Conservation (phyloP, 2,113 vertebrate species). For the Ceuthmochares aereus region DNA sequence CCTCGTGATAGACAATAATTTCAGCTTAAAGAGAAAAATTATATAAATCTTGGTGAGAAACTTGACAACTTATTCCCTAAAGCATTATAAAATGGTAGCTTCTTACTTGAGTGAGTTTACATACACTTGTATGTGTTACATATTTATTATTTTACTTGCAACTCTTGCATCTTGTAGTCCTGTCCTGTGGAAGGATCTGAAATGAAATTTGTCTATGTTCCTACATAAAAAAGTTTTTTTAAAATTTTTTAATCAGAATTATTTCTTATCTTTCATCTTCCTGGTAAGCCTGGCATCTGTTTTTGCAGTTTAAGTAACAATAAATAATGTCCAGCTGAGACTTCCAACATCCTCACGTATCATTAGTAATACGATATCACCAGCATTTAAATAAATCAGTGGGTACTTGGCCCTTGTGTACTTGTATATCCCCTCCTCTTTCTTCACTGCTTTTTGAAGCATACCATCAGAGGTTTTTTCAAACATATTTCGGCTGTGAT, state of each 20-base stretch:
- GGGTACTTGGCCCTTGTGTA: background rate
- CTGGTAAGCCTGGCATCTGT: background rate
- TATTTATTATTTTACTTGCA: background rate
- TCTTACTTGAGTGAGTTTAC: background rate
- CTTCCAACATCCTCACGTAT: background rate
- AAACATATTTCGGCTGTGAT: background rate
- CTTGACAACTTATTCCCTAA: background rate
- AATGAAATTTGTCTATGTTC: background rate
- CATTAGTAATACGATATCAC: background rate
- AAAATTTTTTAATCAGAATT: background rate
- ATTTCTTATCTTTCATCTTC: background rate
- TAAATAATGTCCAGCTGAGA: background rate
- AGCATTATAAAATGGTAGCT: background rate
- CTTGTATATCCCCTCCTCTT: background rate
- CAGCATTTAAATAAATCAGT: background rate
- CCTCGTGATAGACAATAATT: background rate
- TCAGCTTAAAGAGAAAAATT: background rate
- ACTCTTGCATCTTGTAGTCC: background rate
- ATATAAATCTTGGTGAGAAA: background rate
- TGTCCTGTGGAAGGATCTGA: background rate
- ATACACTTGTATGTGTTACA: background rate
- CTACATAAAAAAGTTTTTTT: background rate
- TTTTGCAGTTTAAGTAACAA: background rate
- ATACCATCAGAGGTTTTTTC: too few species aligned
- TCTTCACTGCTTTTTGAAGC: background rate